phyloP scores from a whole-genome alignment of 2,113 vertebrate species.

The Microtus montanus region DNA sequence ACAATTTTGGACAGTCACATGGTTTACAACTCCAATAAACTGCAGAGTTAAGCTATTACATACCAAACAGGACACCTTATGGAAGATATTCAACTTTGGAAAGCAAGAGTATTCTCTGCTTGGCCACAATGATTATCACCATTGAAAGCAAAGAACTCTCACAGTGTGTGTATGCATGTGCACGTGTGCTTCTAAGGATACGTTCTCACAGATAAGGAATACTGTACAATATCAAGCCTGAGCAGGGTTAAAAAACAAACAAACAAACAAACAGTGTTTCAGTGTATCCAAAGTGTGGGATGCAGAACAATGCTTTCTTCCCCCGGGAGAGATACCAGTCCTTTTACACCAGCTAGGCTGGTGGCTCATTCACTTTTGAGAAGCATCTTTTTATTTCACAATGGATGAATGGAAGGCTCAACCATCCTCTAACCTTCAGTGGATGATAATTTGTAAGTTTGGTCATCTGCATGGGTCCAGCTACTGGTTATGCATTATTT shows the following conservation, averaged over 20 bases:
- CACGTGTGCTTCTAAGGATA: background rate
- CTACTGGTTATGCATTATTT: background rate
- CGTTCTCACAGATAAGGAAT: background rate
- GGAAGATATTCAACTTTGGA: background rate
- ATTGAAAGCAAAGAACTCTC: background rate
- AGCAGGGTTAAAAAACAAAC: background rate
- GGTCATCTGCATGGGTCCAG: background rate
- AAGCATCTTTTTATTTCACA: background rate
- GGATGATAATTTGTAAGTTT: background rate
- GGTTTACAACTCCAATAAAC: slow-evolving; percentile 17
- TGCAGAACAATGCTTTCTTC: background rate
- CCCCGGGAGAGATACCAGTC: background rate
- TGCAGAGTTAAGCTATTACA: background rate
- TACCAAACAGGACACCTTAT: background rate
- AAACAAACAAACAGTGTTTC: background rate
- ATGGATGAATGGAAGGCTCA: background rate
- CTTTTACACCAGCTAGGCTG: background rate
- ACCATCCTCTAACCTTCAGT: background rate
- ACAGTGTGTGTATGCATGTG: background rate
- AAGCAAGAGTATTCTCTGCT: background rate
- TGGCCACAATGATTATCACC: background rate
- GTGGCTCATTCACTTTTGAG: background rate
- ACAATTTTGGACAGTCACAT: slow-evolving; percentile 29
- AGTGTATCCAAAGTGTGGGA: background rate
- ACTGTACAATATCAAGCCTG: background rate